A percentile compares a stretch with the other conserved stretches of the same genome.
phyloP scores from a whole-genome alignment of 2,797 vertebrate genomes.

The Vipera ursinii region DNA sequence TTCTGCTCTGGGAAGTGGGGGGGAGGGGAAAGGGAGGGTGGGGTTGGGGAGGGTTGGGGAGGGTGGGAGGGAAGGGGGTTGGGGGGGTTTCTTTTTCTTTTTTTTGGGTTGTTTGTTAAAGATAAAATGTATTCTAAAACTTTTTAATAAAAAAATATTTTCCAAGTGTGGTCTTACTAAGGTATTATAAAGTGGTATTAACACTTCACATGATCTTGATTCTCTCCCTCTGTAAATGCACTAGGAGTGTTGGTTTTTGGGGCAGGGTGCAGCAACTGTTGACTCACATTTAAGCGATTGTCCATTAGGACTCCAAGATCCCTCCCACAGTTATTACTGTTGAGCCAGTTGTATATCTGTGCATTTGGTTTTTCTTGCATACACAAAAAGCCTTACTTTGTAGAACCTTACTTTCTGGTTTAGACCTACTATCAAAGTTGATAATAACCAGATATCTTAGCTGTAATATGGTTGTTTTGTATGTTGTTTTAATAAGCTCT shows the following conservation, averaged over 20 bases:
- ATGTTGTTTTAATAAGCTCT: not conserved
- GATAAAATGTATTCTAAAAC: too few relatives aligned
- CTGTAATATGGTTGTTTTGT: not conserved
- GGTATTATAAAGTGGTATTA: too few relatives aligned
- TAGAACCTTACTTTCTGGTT: not conserved
- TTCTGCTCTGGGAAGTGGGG: too few relatives aligned
- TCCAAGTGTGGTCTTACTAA: too few relatives aligned
- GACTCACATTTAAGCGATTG: not conserved
- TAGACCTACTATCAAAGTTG: not conserved
- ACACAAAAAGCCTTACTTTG: not conserved
- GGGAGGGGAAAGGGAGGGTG: too few relatives aligned
- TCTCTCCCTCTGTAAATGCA: too few relatives aligned
- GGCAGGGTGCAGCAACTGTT: not conserved
- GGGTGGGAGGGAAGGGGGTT: too few relatives aligned
- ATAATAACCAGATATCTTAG: not conserved
- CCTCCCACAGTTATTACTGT: not conserved
- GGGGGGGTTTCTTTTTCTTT: too few relatives aligned
- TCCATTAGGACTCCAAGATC: not conserved
- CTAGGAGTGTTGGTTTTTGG: not conserved
- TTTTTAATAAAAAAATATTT: too few relatives aligned
- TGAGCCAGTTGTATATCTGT: not conserved
- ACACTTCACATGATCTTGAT: too few relatives aligned
- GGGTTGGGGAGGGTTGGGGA: too few relatives aligned
- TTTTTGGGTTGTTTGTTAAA: too few relatives aligned
- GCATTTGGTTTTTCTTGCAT: not conserved